Conservation (phyloP, 2,113 vertebrate genomes). For the Microtus pennsylvanicus region DNA sequence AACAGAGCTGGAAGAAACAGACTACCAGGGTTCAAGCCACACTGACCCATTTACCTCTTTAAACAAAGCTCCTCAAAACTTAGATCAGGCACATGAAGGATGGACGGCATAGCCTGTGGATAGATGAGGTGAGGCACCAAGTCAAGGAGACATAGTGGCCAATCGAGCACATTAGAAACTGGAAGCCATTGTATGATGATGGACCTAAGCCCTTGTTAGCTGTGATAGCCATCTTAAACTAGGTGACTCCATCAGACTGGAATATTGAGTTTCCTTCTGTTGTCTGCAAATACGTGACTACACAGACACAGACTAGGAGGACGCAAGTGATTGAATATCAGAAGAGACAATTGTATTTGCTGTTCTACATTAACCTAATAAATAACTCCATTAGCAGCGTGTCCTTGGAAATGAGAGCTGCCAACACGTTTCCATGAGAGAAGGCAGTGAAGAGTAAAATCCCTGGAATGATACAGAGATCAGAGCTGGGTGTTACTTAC, state of each 20-base stretch:
- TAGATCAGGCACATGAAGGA: not conserved
- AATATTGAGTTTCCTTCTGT: constrained; percentile 46
- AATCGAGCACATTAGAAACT: not conserved
- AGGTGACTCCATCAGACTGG: constrained; percentile 1
- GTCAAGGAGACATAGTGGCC: not conserved
- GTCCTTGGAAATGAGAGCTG: constrained; percentile 49
- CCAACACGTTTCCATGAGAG: not conserved
- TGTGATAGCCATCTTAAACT: constrained; percentile 9
- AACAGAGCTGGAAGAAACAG: not conserved
- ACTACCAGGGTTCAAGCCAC: not conserved
- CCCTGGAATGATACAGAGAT: not conserved
- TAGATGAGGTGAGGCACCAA: not conserved
- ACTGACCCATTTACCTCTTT: not conserved
- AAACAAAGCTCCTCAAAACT: not conserved
- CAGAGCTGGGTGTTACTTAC: constrained; percentile 1
- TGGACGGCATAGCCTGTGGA: not conserved
- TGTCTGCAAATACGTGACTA: constrained; percentile 40
- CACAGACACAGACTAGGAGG: not conserved
- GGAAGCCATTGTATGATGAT: not conserved
- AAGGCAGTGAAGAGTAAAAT: constrained; percentile 47
- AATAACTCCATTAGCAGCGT: constrained; percentile 32
- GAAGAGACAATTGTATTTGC: constrained; percentile 32
- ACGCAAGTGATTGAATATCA: not conserved
- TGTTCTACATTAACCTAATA: constrained; percentile 16
- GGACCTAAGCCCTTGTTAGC: not conserved